Base-by-base conservation (phyloP, 1,140 invertebrate species). In the Scaptomyza montana region DNA sequence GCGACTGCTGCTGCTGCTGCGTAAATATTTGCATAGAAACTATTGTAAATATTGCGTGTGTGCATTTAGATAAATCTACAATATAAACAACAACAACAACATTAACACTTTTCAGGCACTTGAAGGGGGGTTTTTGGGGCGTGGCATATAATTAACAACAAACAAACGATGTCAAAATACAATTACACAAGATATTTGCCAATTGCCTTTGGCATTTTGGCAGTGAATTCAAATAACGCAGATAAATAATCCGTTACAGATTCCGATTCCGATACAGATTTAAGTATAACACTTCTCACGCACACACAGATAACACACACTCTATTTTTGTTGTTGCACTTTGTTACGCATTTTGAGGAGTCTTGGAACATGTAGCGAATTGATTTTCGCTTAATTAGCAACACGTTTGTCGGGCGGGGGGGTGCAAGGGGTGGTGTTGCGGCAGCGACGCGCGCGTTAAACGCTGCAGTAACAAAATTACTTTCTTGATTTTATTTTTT, bases 391-490 rank as follows among this genome's bases (percentile, higher is more conserved):
- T 60, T 76, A 78, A 82, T 82, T 78, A 65, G 78, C 79, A 43
- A 50, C 63, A 63, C 77, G 74, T 47, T 50, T 56, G 33, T 13
- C 10, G 49, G 61, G 53, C 51, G 43, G 74, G 39, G 47, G 72
- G 21, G 21, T 36, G 33, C 33, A 36, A 36, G 50, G 56, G 56
- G 41, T 21, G 30, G 33, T 13, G 10, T 33, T 21, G 12, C 16
- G 70, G 41, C 41, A 71, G 73, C 49, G 57, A 67, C 56, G 56
- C 69, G 62, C 66, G 62, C 78, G 78, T 65, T 64, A 41, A 46
- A 74, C 72, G 57, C 78, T 80, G 79, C 78, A 65, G 49, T 70
- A 74, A 72, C 80, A 79, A 74, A 69, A 74, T 74, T 84, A 76
- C 78, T 86, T 82, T 79, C 73, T 85, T 82, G 49, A 39, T 72